Percentiles rank a stretch among this genome's conserved stretches.
These are phyloP conservation scores for Bombyx mori DNA, from an alignment of 1,140 invertebrate genomes.

Conservation along the genomic window ASM3026992v2 NC_085109.1:9678501-9679000, in stretches of 20 bases:
- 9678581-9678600: neutral
- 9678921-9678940: too few relatives aligned
- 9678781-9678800: conserved; percentile 72
- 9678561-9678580: too few relatives aligned
- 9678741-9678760: conserved; percentile 12
- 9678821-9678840: conserved; percentile 66
- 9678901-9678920: neutral
- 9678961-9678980: too few relatives aligned
- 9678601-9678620: conserved; percentile 13
- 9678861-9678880: conserved; percentile 15
- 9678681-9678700: conserved; percentile 40
- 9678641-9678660: conserved; percentile 49
- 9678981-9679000: too few relatives aligned
- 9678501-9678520: too few relatives aligned
- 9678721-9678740: conserved; percentile 45
- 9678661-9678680: conserved; percentile 67
- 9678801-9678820: conserved; percentile 69
- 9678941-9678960: too few relatives aligned
- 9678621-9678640: conserved; percentile 10
- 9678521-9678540: too few relatives aligned
- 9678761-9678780: conserved; percentile 59
- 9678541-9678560: too few relatives aligned
- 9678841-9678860: conserved; percentile 37
- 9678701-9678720: conserved; percentile 68
- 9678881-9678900: conserved; percentile 6